Conservation (phyloP, 2,113 vertebrate genomes). For the Trematomus loennbergii region DNA sequence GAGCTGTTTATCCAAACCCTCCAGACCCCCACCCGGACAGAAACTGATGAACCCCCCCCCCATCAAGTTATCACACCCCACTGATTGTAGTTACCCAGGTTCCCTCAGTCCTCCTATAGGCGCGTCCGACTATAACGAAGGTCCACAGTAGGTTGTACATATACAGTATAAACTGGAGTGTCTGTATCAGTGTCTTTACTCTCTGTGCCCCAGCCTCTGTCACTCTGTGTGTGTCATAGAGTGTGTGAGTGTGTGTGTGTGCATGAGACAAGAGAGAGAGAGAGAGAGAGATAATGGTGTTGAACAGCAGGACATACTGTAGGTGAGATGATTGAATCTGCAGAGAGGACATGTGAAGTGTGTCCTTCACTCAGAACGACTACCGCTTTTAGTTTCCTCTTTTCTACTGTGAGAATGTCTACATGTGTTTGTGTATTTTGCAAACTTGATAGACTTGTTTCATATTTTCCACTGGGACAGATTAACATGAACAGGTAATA, state of each 20-base stretch:
- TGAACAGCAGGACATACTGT: constrained; percentile 32
- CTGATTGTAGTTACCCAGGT: constrained; percentile 46
- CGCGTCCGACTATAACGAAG: constrained; percentile 48
- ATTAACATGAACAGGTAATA: constrained; percentile 29
- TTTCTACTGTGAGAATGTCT: constrained; percentile 74
- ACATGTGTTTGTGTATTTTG: constrained; percentile 61
- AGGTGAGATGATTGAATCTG: constrained; percentile 47
- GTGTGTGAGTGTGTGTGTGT: constrained; percentile 58
- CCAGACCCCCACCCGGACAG: constrained; percentile 31
- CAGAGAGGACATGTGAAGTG: constrained; percentile 60
- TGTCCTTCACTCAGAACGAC: constrained; percentile 50
- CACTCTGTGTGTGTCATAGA: constrained; percentile 60
- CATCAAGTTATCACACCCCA: constrained; percentile 6
- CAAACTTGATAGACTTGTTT: constrained; percentile 61
- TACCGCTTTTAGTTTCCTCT: constrained; percentile 59
- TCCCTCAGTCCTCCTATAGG: constrained; percentile 48
- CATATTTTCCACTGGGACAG: constrained; percentile 60
- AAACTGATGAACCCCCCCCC: constrained; percentile 29
- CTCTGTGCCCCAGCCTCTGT: constrained; percentile 62
- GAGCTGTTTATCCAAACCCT: constrained; percentile 39
- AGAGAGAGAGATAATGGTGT: constrained; percentile 30
- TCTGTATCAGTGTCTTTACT: constrained; percentile 74
- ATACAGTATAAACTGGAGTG: constrained; percentile 66
- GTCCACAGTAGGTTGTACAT: constrained; percentile 64
- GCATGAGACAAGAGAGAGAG: constrained; percentile 33